Conservation (phyloP, 2,888 invertebrate species). For the Hirudinaria manillensis region DNA sequence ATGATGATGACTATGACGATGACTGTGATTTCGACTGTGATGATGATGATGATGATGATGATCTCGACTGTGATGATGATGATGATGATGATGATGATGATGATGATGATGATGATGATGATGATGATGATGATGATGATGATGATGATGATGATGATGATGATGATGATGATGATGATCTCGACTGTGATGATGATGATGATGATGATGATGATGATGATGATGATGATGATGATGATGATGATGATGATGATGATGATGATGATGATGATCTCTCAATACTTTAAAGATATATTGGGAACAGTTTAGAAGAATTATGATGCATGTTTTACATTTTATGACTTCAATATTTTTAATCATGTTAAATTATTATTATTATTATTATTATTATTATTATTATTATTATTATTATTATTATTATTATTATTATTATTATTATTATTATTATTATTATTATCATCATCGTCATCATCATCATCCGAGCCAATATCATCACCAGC, state of each 20-base stretch:
- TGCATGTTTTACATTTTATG: too few relatives aligned
- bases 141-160: slow-evolving; percentile 29
- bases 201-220: slow-evolving; percentile 27
- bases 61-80: slow-evolving; percentile 20
- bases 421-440: too few relatives aligned
- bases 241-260: slow-evolving; percentile 31
- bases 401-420: too few relatives aligned
- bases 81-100: slow-evolving; percentile 27
- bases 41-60: slow-evolving; percentile 26
- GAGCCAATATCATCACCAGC: too few relatives aligned
- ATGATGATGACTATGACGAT: slow-evolving; percentile 14
- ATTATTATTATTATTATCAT: too few relatives aligned
- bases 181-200: slow-evolving; percentile 24
- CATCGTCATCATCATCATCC: too few relatives aligned
- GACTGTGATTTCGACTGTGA: slow-evolving; percentile 20
- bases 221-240: slow-evolving; percentile 32
- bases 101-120: slow-evolving; percentile 27
- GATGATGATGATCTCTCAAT: background rate
- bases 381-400: too few relatives aligned
- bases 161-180: slow-evolving; percentile 24
- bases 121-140: slow-evolving; percentile 31
- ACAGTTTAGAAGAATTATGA: background rate
- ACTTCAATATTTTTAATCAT: too few relatives aligned
- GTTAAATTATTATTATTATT: too few relatives aligned
- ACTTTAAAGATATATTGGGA: background rate